Conservation (phyloP, 1,140 invertebrate species). For the Drosophila carrolli region DNA sequence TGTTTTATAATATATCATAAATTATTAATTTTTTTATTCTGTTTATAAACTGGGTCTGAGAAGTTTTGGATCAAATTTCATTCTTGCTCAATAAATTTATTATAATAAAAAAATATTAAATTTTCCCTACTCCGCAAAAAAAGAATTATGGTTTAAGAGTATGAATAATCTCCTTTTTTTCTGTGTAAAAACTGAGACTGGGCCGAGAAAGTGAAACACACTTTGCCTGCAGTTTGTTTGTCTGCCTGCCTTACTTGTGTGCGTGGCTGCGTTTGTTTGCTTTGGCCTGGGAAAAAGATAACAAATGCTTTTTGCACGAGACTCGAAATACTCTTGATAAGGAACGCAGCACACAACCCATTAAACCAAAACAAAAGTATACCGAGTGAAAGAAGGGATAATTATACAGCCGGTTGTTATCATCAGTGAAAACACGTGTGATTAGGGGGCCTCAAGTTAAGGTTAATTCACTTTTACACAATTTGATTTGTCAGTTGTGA, state of each 20-base stretch:
- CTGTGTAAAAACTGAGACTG: slow-evolving; percentile 20
- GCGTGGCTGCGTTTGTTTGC: slow-evolving; percentile 32
- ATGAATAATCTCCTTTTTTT: neutral
- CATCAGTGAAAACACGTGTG: slow-evolving; percentile 25
- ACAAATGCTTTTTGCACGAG: slow-evolving; percentile 47
- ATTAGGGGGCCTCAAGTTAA: slow-evolving; percentile 1
- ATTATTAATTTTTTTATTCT: too few relatives aligned
- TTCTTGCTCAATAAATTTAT: too few relatives aligned
- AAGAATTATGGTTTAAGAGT: too few relatives aligned
- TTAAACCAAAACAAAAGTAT: slow-evolving; percentile 11
- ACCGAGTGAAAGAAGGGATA: neutral
- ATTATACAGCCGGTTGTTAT: slow-evolving; percentile 15
- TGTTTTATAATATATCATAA: too few relatives aligned
- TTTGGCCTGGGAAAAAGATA: slow-evolving; percentile 55
- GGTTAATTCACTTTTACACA: neutral
- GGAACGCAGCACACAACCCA: neutral
- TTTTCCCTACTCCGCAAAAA: too few relatives aligned
- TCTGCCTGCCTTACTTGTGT: slow-evolving; percentile 23
- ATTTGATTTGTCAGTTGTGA: neutral
- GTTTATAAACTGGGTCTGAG: too few relatives aligned
- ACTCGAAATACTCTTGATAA: slow-evolving; percentile 26
- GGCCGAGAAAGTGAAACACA: slow-evolving; percentile 76
- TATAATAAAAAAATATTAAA: too few relatives aligned
- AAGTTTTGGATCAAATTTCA: too few relatives aligned
- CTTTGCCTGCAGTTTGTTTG: slow-evolving; percentile 46